Evolutionary conservation across 1,140 invertebrate species (phyloP), one percentile per base, ranked within the genome.

Genomic region (Eupeodes corollae): DNA sequence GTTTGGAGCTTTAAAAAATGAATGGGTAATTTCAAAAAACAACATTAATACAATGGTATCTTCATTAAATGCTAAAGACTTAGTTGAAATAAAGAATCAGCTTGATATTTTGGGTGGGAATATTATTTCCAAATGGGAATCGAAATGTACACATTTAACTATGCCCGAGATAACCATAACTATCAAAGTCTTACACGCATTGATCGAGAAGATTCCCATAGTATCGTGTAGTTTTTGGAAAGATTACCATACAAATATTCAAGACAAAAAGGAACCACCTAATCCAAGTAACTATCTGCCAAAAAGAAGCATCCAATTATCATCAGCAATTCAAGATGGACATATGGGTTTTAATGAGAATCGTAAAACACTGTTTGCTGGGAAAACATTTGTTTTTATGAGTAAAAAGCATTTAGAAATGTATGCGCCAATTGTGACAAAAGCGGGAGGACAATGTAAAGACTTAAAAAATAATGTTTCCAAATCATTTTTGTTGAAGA

Each of bases 121-220:
- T 30, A 54, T 76, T 38, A 67, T 68, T 44, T 56, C 55, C 62
- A 58, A 73, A 44, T 70, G 73, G 73, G 68, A 69, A 52, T 50
- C 66, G n/a, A 52, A 67, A 32, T 82, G 80, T 55, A 67, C 71
- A 18, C 75, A 79, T 60, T 66, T 86, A 18, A 80, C 83, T 12
- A 83, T 84, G 75, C 73, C 75, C 37, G 71, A 72, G 16, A 73
- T 82, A 19, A 78, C 74, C 14, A 70, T 86, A 14, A 84, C 82
- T 11, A 72, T 82, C 1, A 84, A 84, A 71, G 75, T 83, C 21
- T 62, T 84, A 10, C 74, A 78, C 58, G 82, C 82, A 5, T 61
- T 86, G 52, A 71, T 80, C 2, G 71, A 76, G 47, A 70, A 73
- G 35, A 76, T 74, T 35, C 70, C 73, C 8, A 80, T 86, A 54